Evolutionary conservation across 2,113 vertebrate species (phyloP).

Genomic region (Tapirus terrestris): DNA sequence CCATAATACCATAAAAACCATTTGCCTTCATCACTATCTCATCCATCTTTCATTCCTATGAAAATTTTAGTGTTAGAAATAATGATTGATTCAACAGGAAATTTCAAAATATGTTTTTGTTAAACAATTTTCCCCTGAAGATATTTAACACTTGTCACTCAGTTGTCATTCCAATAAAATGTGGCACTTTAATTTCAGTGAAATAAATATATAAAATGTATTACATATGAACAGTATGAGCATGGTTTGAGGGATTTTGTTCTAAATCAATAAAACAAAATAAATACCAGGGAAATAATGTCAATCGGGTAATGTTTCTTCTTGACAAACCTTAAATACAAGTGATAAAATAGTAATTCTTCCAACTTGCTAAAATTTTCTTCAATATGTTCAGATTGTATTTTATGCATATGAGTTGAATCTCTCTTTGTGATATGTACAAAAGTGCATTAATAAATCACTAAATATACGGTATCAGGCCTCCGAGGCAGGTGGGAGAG

Average conservation of each 20-base stretch:
- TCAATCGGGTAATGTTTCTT: not conserved
- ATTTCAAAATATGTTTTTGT: slow-evolving; percentile 58
- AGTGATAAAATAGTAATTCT: not conserved
- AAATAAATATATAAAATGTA: slow-evolving; percentile 43
- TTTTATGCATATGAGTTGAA: not conserved
- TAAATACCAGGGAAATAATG: slow-evolving; percentile 7
- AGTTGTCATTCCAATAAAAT: slow-evolving; percentile 52
- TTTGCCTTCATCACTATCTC: slow-evolving; percentile 65
- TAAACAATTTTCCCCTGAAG: slow-evolving; percentile 53
- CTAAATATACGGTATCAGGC: not conserved
- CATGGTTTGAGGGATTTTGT: not conserved
- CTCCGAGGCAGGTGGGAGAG: not conserved
- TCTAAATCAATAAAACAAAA: slow-evolving; percentile 64
- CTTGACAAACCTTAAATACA: not conserved
- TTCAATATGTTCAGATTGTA: not conserved
- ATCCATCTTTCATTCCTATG: slow-evolving; percentile 72
- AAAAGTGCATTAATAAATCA: not conserved
- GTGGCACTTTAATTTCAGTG: slow-evolving; percentile 56
- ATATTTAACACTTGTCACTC: slow-evolving; percentile 49
- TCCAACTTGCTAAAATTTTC: not conserved
- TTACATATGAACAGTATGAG: not conserved
- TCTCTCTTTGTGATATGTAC: not conserved
- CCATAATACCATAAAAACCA: slow-evolving; percentile 44
- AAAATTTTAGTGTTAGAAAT: slow-evolving; percentile 72
- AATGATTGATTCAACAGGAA: slow-evolving; percentile 61